Conservation (phyloP, 2,888 invertebrate genomes). For the Troides aeacus region DNA sequence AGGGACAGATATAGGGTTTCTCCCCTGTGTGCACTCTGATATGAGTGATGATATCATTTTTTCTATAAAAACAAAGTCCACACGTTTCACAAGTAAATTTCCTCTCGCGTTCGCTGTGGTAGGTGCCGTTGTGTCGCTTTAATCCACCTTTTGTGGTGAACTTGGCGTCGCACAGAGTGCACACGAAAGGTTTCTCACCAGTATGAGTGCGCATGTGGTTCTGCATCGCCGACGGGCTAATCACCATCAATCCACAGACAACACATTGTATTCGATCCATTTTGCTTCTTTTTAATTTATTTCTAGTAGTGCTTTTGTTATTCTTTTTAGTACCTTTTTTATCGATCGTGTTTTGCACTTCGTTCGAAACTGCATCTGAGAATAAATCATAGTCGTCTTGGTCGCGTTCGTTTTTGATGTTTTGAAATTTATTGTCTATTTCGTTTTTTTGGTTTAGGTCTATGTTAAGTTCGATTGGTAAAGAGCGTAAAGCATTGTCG, state of each 20-base stretch:
- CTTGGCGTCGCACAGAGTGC: slow-evolving; percentile 51
- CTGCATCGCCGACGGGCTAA: slow-evolving; percentile 59
- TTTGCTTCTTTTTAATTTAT: slow-evolving; percentile 44
- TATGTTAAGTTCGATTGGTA: slow-evolving; percentile 39
- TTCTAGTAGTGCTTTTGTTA: slow-evolving; percentile 34
- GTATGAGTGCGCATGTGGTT: slow-evolving; percentile 68
- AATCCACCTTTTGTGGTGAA: slow-evolving; percentile 61
- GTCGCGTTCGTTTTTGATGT: slow-evolving; percentile 44
- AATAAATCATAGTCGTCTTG: slow-evolving; percentile 31
- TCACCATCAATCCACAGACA: slow-evolving; percentile 55
- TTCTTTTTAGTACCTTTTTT: slow-evolving; percentile 35
- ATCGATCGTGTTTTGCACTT: slow-evolving; percentile 5
- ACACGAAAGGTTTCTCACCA: slow-evolving; percentile 64
- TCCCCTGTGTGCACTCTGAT: slow-evolving; percentile 67
- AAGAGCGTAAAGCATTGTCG: slow-evolving; percentile 54
- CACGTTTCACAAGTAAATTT: slow-evolving; percentile 70
- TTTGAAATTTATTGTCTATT: slow-evolving; percentile 40
- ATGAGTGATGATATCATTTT: slow-evolving; percentile 65
- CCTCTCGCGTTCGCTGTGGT: slow-evolving; percentile 55
- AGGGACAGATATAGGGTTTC: slow-evolving; percentile 61
- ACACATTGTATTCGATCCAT: slow-evolving; percentile 56
- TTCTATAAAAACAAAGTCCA: slow-evolving; percentile 64
- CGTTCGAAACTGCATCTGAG: slow-evolving; percentile 15
- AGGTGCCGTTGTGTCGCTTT: slow-evolving; percentile 56
- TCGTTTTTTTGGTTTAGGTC: slow-evolving; percentile 34